Evolutionary conservation across 2,888 invertebrate species (phyloP).

Genomic region (Venusia cambrica): DNA sequence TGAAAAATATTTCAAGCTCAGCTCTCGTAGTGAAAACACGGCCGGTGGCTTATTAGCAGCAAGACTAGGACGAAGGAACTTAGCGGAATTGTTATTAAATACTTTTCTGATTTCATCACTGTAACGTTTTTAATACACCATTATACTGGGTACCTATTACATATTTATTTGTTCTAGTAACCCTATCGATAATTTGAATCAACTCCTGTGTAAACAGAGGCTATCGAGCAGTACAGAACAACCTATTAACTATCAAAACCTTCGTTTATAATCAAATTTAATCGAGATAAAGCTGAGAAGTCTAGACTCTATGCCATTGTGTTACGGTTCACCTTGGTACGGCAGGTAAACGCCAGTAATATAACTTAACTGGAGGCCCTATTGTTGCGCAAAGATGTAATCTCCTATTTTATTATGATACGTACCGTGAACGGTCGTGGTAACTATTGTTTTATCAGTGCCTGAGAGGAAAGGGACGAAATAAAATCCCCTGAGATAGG

Average conservation of each 20-base stretch:
- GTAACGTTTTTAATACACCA: constrained; percentile 1
- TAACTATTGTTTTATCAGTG: no score
- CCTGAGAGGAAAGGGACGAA: constrained; percentile 63
- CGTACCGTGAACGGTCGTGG: no score
- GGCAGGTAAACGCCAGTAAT: constrained; percentile 46
- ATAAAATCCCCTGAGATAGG: background rate
- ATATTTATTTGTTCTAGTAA: constrained; percentile 9
- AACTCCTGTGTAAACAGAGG: constrained; percentile 54
- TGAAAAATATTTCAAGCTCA: no score
- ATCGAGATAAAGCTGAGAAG: constrained; percentile 25
- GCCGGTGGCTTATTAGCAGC: no score
- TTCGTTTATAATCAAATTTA: constrained; percentile 55
- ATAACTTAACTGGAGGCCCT: constrained; percentile 68
- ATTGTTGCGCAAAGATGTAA: constrained; percentile 77
- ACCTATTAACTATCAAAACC: constrained; percentile 66
- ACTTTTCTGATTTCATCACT: no score
- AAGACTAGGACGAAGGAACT: no score
- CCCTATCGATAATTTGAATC: constrained; percentile 33
- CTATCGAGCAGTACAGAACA: constrained; percentile 51
- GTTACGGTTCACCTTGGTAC: constrained; percentile 37
- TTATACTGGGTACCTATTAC: constrained; percentile 9
- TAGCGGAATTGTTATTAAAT: no score
- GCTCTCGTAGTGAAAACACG: no score
- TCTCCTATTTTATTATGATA: constrained; percentile 77
- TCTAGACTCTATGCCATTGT: constrained; percentile 27